Base-by-base conservation (phyloP, 2,113 vertebrate genomes). In the Perca schrenkii region DNA sequence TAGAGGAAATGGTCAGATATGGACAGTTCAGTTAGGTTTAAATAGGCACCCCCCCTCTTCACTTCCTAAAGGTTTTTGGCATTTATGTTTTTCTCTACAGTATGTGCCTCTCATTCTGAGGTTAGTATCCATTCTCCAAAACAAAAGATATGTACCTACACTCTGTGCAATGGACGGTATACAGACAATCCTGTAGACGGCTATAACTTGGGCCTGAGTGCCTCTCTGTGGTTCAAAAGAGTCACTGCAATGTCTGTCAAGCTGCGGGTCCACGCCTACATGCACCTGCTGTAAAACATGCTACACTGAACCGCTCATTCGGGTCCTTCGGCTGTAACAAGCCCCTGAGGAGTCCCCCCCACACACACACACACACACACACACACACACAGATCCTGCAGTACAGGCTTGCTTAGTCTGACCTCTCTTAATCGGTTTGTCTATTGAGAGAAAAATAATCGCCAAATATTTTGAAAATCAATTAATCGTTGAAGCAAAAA, bases 191-290 rank as follows among this genome's bases (percentile, higher is more conserved):
- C 6, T 17, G 34, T 0, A 4, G 17, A 10, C 6, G 8, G 12
- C 31, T 56, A 19, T 80, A 57, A 54, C 19, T 25, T 47, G 36
- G 17, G 68, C 52, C 43, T 43, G 50, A 86, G 68, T 31, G 80
- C 86, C 92, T 12, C 88, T 61, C 4, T 77, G 91, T 90, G 94
- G 90, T 76, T 50, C 4, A 4, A 1, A 7, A 0, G 40, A n/a
- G 77, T 46, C 13, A 92, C 78, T 93, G 78, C 90, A 89, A 5
- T 0, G 0, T 74, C 52, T 49, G 21, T 31, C 21, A 15, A n/a
- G 28, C 49, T 57, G 5, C 82, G 66, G 3, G 10, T 71, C 19
- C 1, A 5, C 8, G 3, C 25, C 16, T 43, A 2, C 46, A 28
- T 3, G 21, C 64, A 84, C 61, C 73, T 73, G 63, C 72, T 66